A percentile compares a stretch with the other conserved stretches of the same genome.
phyloP scores from a whole-genome alignment of 2,888 invertebrate species.

The Exephanes ischioxanthus region DNA sequence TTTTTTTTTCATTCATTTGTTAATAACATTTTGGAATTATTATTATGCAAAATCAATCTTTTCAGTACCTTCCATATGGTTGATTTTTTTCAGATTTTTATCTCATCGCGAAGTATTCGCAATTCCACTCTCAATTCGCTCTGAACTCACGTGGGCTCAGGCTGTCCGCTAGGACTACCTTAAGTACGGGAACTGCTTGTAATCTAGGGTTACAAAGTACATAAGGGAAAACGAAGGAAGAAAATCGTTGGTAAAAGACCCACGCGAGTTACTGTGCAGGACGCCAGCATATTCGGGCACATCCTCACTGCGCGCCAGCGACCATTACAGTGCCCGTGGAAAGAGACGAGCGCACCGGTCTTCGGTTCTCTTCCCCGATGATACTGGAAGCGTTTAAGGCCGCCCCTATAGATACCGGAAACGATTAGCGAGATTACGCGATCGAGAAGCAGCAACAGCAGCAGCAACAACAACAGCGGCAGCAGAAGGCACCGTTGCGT shows the following conservation, averaged over 20 bases:
- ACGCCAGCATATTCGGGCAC: conserved; percentile 57
- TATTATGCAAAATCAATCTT: too few relatives aligned
- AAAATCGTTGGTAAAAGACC: conserved; percentile 29
- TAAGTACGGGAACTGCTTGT: conserved; percentile 34
- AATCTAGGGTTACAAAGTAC: conserved; percentile 20
- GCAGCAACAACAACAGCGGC: conserved; percentile 68
- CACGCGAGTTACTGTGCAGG: conserved; percentile 54
- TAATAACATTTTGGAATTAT: too few relatives aligned
- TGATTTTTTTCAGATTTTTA: too few relatives aligned
- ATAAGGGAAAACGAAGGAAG: not conserved
- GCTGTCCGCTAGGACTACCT: too few relatives aligned
- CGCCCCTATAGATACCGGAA: conserved; percentile 78
- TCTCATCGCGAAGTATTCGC: too few relatives aligned
- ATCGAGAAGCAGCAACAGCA: conserved; percentile 77
- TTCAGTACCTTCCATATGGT: too few relatives aligned
- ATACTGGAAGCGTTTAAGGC: conserved; percentile 78
- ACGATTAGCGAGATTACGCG: conserved; percentile 83
- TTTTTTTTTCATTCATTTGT: too few relatives aligned
- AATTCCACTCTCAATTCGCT: too few relatives aligned
- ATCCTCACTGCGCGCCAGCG: conserved; percentile 24
- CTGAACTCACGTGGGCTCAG: too few relatives aligned
- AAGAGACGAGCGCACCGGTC: conserved; percentile 33
- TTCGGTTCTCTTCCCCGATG: conserved; percentile 65
- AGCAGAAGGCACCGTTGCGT: conserved; percentile 74
- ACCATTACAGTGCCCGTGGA: conserved; percentile 16